Percentiles rank a stretch among this genome's conserved stretches.
Conservation (phyloP, 2,888 invertebrate species). For the Drosophila engyochracea region DNA sequence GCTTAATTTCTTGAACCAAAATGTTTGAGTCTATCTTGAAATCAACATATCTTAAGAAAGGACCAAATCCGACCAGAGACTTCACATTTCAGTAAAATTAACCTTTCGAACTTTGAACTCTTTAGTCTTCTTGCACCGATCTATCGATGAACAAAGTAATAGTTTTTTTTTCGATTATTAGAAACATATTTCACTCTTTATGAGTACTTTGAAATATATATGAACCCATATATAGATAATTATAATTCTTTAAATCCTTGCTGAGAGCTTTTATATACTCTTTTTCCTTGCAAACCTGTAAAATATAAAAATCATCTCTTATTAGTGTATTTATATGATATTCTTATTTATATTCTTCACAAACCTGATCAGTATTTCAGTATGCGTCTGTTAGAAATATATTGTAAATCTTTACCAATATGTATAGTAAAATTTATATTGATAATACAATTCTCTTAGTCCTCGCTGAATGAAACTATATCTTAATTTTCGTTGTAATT, state of each 20-base stretch:
- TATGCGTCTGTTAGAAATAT: not conserved
- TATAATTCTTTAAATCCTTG: not conserved
- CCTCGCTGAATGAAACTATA: not conserved
- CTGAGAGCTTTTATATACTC: not conserved
- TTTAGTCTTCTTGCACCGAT: not conserved
- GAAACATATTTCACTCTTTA: not conserved
- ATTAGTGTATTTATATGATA: not conserved
- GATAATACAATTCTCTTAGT: not conserved
- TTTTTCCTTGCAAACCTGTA: not conserved
- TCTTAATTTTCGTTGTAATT: not conserved
- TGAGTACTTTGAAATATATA: not conserved
- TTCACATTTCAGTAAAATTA: not conserved
- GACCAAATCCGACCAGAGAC: not conserved
- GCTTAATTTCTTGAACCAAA: fast-evolving
- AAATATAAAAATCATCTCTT: not conserved
- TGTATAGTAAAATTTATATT: not conserved
- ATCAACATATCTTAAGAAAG: not conserved
- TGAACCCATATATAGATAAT: too few species aligned
- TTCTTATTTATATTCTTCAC: not conserved
- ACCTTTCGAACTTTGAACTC: not conserved
- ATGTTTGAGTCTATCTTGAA: too few species aligned
- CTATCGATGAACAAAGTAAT: not conserved
- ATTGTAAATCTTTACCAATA: not conserved
- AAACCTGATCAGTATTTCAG: not conserved
- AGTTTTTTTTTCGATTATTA: not conserved